Evolutionary conservation across 2,113 vertebrate species (phyloP), one percentile per base, ranked within the genome.

Genomic region (Spea bombifrons): DNA sequence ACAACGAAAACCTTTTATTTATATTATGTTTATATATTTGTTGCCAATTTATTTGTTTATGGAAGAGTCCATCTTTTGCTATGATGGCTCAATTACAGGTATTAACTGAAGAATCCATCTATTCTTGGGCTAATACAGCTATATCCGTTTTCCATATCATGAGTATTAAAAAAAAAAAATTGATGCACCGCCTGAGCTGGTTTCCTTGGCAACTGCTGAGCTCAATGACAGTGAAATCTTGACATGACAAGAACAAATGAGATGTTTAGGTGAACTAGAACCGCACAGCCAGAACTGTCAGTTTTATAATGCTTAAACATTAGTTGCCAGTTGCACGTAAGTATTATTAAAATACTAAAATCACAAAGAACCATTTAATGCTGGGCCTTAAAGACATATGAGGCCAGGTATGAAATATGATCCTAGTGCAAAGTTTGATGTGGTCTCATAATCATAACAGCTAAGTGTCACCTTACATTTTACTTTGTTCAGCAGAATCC

Each of bases 161-260:
- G 30, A 30, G 30, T 30, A 30, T 30, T 30, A 30, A 30, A 30
- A 30, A 30, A 30, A 30, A 1, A 30, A 30, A 30, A 30, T 65
- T 17, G 68, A 69, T 59, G 75, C 78, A 78, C 65, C 15, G 73
- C 48, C 77, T 83, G 76, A 10, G 43, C 5, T 43, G 3, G 71
- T 73, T 61, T 73, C 71, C 71, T 47, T 73, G 45, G 71, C 15
- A 73, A 73, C 71, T 47, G 52, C n/a, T 9, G 57, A 63, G 13
- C 15, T 45, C 30, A 46, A 45, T 66, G 8, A 47, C 44, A 15
- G 43, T 16, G 44, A n/a, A 46, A 48, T 63, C 3, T 45, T 17
- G 55, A 16, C 55, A 44, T 9, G 65, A 66, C 65, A 73, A 10
- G 52, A 73, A 73, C 52, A 73, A 73, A 61, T 63, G 12, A 61